Evolutionary conservation across 2,797 vertebrate genomes (phyloP), one percentile per base, ranked within the genome.

Genomic region (Rhabdophis nuchalis): DNA sequence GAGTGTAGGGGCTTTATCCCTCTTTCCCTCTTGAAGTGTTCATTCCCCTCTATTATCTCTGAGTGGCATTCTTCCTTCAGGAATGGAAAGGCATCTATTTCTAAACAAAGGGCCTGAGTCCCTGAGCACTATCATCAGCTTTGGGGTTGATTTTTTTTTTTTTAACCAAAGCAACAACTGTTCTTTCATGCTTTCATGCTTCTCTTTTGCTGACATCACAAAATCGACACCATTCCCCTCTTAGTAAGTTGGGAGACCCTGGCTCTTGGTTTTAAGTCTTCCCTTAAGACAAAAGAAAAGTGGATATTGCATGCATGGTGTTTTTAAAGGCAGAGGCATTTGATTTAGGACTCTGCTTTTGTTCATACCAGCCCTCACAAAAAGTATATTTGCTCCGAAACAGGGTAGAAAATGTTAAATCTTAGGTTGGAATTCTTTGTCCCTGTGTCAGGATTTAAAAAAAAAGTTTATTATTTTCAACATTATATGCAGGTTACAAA

Each of bases 251-350:
- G 68, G 2, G 23, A 92, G 54, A 53, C 29, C 46, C 23, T 41
- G 25, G 85, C 14, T 52, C 11, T 10, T 58, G 36, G 14, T 82
- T 54, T 82, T n/a, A 41, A 90, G 86, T 50, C 41, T 16, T 68
- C 41, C 18, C 18, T 56, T 88, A 68, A 90, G 41, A 93, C 86
- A 91, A 93, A 93, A 90, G 86, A 93, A 85, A 93, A 87, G 85
- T 88, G 11, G 56, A 91, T 16, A 32, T 56, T 88, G 25, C 86
- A 27, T 32, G 27, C 27, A 8, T 13, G 27, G 14, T 88, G 25
- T 56, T 92, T 87, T 86, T 57, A 57, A 50, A 72, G 60, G 36
- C 13, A 14, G 86, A 72, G 5, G 53, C n/a, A 32, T 88, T 72
- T 88, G 29, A 36, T 6, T 82, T 54, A 50, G 32, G 56, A 90